Evolutionary conservation across 1,140 invertebrate species (phyloP).

Genomic region (Penaeus vannamei): DNA sequence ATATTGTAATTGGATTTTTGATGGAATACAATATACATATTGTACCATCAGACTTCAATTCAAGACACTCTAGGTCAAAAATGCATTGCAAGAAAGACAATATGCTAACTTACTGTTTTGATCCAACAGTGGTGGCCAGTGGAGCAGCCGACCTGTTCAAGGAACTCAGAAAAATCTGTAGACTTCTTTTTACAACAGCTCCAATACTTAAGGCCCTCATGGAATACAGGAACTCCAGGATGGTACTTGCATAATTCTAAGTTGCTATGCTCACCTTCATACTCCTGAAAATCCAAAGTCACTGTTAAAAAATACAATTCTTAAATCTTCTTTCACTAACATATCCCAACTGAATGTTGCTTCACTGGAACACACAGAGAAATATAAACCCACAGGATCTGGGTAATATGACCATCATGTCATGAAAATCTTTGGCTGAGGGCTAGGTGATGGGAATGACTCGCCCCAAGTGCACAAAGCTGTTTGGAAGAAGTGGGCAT

Average conservation of each 20-base stretch:
- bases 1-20: too few relatives aligned
- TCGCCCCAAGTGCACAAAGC: too few relatives aligned
- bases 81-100: neutral
- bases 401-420: too few relatives aligned
- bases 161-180: conserved; percentile 92
- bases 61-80: neutral
- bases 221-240: conserved; percentile 93
- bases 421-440: too few relatives aligned
- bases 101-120: conserved; percentile 72
- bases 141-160: conserved; percentile 88
- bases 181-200: conserved; percentile 95
- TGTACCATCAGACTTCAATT: conserved; percentile 40
- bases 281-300: conserved; percentile 74
- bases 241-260: conserved; percentile 84
- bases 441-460: too few relatives aligned
- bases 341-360: too few relatives aligned
- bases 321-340: too few relatives aligned
- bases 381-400: too few relatives aligned
- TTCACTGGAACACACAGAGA: too few relatives aligned
- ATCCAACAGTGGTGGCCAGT: conserved; percentile 89
- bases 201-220: conserved; percentile 99
- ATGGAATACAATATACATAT: conserved; percentile 70
- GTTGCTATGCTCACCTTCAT: conserved; percentile 80
- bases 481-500: too few relatives aligned
- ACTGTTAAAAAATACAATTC: too few relatives aligned